Evolutionary conservation across 2,797 vertebrate species (phyloP).

Genomic region (Todus mexicanus): DNA sequence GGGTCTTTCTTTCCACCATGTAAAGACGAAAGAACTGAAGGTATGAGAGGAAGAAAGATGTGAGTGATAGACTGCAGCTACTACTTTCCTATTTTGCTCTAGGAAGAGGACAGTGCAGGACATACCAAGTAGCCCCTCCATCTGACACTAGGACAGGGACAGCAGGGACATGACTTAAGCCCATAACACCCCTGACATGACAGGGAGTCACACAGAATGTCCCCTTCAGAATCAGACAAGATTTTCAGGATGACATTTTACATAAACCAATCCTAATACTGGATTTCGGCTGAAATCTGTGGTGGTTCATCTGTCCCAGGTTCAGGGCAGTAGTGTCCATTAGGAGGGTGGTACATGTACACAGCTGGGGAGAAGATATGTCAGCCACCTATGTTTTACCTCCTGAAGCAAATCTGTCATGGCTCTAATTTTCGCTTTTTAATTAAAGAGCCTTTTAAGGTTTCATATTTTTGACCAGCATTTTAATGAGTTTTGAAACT

Average conservation of each 20-base stretch:
- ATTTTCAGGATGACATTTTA: neutral
- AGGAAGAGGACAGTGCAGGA: neutral
- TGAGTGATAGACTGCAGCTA: neutral
- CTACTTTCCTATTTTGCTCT: neutral
- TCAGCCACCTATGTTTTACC: neutral
- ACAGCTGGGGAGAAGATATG: neutral
- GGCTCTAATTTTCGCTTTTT: neutral
- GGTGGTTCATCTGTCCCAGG: neutral
- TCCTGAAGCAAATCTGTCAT: neutral
- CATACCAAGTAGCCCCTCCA: neutral
- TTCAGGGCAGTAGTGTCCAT: neutral
- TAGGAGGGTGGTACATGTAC: fast-evolving
- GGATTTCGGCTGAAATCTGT: neutral
- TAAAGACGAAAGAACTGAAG: neutral
- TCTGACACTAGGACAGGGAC: neutral
- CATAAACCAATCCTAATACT: neutral
- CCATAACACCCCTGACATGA: neutral
- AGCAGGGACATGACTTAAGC: neutral
- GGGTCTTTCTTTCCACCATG: neutral
- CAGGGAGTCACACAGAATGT: neutral
- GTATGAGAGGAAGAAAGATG: neutral
- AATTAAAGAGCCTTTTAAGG: neutral
- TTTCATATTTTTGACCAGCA: neutral
- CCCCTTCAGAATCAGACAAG: neutral
- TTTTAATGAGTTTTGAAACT: neutral